These are phyloP conservation scores for Telenomus remus DNA, from an alignment of 1,140 invertebrate species.

Conservation along the genomic window DNA sequence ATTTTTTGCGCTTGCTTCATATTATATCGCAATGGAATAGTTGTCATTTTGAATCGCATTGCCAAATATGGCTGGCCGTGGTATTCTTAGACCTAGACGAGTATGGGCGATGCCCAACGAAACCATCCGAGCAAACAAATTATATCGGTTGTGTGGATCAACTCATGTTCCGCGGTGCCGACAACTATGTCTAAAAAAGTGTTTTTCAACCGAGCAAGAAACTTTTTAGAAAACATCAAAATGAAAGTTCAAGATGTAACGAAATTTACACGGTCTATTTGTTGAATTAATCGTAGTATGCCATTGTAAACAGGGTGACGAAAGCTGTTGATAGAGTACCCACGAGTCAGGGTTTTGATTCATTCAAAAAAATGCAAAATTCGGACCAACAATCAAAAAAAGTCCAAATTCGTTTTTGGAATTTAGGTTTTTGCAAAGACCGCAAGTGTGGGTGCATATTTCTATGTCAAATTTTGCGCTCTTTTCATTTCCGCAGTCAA, in stretches of 20 bases:
- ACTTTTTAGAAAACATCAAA: too few relatives aligned
- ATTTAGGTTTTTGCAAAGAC: too few relatives aligned
- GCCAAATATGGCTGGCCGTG: conserved; percentile 63
- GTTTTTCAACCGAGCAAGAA: too few relatives aligned
- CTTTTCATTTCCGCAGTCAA: too few relatives aligned
- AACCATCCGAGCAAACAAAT: conserved; percentile 47
- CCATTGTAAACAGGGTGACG: too few relatives aligned
- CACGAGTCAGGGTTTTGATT: too few relatives aligned
- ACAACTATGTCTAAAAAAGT: background rate
- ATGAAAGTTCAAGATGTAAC: background rate
- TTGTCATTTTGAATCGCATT: conserved; percentile 56
- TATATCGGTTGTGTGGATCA: background rate
- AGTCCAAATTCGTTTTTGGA: too few relatives aligned
- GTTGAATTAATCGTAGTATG: background rate
- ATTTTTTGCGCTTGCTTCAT: conserved; percentile 29
- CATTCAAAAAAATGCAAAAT: too few relatives aligned
- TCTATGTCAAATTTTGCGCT: too few relatives aligned
- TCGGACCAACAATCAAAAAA: too few relatives aligned
- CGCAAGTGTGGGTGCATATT: too few relatives aligned
- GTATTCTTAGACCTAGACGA: conserved; percentile 64
- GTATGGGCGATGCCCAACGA: conserved; percentile 53
- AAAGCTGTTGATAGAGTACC: too few relatives aligned
- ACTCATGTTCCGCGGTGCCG: background rate
- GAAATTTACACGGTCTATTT: background rate
- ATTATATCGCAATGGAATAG: conserved; percentile 31